These are phyloP conservation scores for Cebus imitator DNA, from an alignment of 2,113 vertebrate species.

Conservation along the genomic window DNA sequence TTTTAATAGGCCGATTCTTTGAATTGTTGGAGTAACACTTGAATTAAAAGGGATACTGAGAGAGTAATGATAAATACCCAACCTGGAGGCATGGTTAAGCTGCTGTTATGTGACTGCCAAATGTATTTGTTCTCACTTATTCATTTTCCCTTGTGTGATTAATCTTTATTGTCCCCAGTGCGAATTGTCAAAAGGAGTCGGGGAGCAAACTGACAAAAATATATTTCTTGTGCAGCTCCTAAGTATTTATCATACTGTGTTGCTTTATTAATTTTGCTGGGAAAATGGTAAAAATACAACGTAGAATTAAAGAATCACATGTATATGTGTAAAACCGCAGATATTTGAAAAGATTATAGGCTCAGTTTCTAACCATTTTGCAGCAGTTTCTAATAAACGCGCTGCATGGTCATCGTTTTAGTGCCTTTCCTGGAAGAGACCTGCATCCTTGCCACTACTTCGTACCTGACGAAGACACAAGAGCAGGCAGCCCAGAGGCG, in stretches of 20 bases:
- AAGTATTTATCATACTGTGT: not conserved
- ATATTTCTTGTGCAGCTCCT: not conserved
- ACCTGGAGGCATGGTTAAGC: not conserved
- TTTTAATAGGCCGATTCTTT: constrained; percentile 42
- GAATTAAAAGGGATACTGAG: not conserved
- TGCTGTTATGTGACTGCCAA: not conserved
- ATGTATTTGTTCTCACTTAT: no score
- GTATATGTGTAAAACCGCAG: not conserved
- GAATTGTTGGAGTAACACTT: constrained; percentile 22
- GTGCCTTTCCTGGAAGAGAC: not conserved
- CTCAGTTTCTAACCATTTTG: not conserved
- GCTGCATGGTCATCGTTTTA: not conserved
- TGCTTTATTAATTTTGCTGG: not conserved
- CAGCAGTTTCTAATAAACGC: not conserved
- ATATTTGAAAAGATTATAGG: not conserved
- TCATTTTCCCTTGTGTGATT: not conserved
- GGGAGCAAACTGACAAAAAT: not conserved
- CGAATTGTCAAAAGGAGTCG: not conserved
- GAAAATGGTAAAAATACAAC: not conserved
- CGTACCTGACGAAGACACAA: not conserved
- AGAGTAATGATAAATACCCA: not conserved
- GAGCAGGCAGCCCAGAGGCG: not conserved
- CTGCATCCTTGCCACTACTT: accelerated
- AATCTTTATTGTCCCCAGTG: not conserved
- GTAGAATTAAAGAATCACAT: not conserved